Conservation (phyloP, 1,140 invertebrate genomes). For the Teleogryllus occipitalis region DNA sequence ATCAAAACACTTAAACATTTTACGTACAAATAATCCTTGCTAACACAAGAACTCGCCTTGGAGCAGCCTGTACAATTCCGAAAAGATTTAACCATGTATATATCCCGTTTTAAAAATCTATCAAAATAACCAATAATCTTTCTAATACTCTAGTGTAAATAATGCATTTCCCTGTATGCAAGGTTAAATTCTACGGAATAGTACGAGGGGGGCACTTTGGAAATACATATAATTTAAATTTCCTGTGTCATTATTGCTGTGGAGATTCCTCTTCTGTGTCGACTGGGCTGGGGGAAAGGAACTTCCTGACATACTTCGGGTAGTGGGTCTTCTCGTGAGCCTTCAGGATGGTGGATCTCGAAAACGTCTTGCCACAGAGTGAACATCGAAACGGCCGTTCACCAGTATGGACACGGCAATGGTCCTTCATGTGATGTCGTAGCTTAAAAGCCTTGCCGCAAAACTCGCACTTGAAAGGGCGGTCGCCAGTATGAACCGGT, state of each 20-base stretch:
- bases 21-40: constrained; percentile 13
- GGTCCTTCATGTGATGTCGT: constrained; percentile 87
- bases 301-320: constrained; percentile 79
- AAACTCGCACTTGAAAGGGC: constrained; percentile 85
- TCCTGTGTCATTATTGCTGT: constrained; percentile 17
- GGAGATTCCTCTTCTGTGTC: constrained; percentile 56
- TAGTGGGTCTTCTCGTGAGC: constrained; percentile 87
- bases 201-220: constrained; percentile 13
- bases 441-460: constrained; percentile 85
- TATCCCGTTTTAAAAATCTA: constrained; percentile 17
- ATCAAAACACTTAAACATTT: constrained; percentile 15
- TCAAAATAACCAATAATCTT: constrained; percentile 20
- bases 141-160: constrained; percentile 19
- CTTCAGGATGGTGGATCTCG: constrained; percentile 78
- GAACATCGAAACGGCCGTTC: constrained; percentile 81
- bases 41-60: constrained; percentile 1
- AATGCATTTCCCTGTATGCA: constrained; percentile 13
- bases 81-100: constrained; percentile 16
- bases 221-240: constrained; percentile 11
- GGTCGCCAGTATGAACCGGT: constrained; percentile 78
- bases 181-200: constrained; percentile 17
- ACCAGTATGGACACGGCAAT: constrained; percentile 82
- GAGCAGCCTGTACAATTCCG: constrained; percentile 15
- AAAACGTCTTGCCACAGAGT: constrained; percentile 83
- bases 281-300: constrained; percentile 72